Percentiles rank a stretch among this genome's conserved stretches.
Conservation (phyloP, 1,140 invertebrate genomes). For the Carcinoscorpius rotundicauda region DNA sequence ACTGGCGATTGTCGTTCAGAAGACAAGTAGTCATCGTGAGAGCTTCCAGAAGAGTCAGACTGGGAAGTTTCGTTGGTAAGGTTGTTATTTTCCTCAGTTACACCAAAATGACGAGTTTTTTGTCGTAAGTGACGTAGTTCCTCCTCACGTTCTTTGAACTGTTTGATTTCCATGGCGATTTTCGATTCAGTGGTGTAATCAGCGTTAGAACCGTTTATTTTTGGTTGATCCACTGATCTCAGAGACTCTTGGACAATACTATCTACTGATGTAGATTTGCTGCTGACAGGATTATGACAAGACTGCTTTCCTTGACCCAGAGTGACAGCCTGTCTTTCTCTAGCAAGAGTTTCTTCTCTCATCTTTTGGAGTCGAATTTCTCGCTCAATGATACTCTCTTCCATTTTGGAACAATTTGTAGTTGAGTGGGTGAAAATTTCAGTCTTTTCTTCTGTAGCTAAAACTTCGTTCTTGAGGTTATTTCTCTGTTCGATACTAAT, state of each 20-base stretch:
- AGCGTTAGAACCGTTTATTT: no score
- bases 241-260: no score
- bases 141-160: slow-evolving; percentile 35
- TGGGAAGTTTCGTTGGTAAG: neutral
- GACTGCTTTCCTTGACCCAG: no score
- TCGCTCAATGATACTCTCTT: slow-evolving; percentile 33
- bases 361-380: slow-evolving; percentile 36
- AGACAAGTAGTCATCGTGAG: no score
- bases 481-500: no score
- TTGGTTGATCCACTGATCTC: no score
- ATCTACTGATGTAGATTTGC: no score
- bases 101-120: neutral
- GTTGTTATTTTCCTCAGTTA: neutral
- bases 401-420: neutral
- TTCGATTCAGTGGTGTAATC: slow-evolving; percentile 26
- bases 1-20: neutral
- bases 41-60: neutral
- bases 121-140: slow-evolving; percentile 28
- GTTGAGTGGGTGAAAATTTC: neutral
- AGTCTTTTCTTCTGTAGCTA: no score
- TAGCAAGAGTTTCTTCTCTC: slow-evolving; percentile 29
- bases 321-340: slow-evolving; percentile 21
- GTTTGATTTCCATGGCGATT: slow-evolving; percentile 37
- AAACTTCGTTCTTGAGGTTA: no score
- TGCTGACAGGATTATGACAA: no score